Base-by-base conservation (phyloP, 2,888 invertebrate genomes). In the Saturnia japonica region DNA sequence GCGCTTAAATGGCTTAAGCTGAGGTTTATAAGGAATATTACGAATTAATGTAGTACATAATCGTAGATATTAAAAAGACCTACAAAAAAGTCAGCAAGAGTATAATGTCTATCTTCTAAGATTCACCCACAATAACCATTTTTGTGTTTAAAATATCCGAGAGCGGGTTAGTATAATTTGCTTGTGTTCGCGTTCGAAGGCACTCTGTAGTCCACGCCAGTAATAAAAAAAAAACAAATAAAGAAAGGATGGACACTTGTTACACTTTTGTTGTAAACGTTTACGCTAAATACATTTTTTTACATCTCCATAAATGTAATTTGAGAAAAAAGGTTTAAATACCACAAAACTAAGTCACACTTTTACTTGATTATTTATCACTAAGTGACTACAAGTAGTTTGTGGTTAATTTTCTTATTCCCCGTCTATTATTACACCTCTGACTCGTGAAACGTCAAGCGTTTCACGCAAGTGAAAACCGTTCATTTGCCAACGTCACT, bases 361-460 rank as follows among this genome's bases (percentile, higher is more conserved):
- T 64, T 40, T 40, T 64, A 64, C 64, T 64, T 64, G n/a, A 40
- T 11, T 40, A 64, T 34, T 64, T 40, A 7, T 40, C 40, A 40
- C n/a, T 64, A 16, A 62, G 25, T 57, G 34, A 4, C 8, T 62
- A 6, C 34, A 62, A 51, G 54, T 19, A 70, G 54, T 47, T 60
- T 81, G 82, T 71, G 81, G 82, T 81, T 75, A 72, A 82, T 82
- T 84, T 82, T 82, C 78, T 76, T 77, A 80, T 77, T 74, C 71
- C 66, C 74, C 57, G 71, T 76, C 71, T 76, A 72, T 71, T 25
- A 69, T 70, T 70, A 70, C 54, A 47, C 42, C 66, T 70, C 57
- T 14, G 57, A 60, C 57, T 60, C 28, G 57, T 67, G 54, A 28
- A 64, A 69, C 74, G 75, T 78, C 79, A 76, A 76, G 77, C 75